Base-by-base conservation (phyloP, 2,888 invertebrate genomes). In the Kryphioiulus occultus region DNA sequence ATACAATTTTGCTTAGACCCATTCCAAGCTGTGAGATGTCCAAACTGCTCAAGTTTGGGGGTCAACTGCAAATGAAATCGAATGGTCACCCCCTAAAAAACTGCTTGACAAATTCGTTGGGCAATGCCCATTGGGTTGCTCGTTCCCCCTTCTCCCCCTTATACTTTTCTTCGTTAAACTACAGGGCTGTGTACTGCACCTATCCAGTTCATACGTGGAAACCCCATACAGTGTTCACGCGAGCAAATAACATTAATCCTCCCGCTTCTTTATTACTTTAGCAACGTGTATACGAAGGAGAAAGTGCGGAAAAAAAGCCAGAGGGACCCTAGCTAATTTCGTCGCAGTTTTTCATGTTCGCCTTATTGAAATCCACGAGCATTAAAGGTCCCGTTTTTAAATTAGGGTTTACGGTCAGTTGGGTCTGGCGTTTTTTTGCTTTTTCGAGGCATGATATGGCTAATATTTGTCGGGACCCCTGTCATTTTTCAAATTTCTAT, bases 221-320 rank as follows among this genome's bases (percentile, higher is more conserved):
- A 30, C 78, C 78, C 78, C 78, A 30, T 26, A 22, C 4, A 68
- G 68, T 85, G 85, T 39, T 85, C 85, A 85, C 39, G 85, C 85
- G 44, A 85, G 85, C 85, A 85, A 39, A 85, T 85, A 85, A 85
- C 85, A 85, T 85, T 85, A 85, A 85, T 85, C 85, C 39, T 85
- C 39, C 39, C 32, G n/a, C 22, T 39, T 85, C 85, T 85, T 85
- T 85, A 85, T 85, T 85, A 26, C 85, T 85, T 85, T 85, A 85
- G 78, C 26, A 78, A 78, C 78, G 30, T 68, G 84, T n/a, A n/a
- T 39, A 84, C 17, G 84, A 84, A 39, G 85, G 85, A 39, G 17
- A 19, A 35, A 85, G 39, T 39, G 26, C 0, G 26, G 30, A 78
- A 78, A 30, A 84, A 26, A n/a, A n/a, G n/a, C n/a, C n/a, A 84